Evolutionary conservation across 2,113 vertebrate species (phyloP), one percentile per base, ranked within the genome.

Genomic region (Spea bombifrons): DNA sequence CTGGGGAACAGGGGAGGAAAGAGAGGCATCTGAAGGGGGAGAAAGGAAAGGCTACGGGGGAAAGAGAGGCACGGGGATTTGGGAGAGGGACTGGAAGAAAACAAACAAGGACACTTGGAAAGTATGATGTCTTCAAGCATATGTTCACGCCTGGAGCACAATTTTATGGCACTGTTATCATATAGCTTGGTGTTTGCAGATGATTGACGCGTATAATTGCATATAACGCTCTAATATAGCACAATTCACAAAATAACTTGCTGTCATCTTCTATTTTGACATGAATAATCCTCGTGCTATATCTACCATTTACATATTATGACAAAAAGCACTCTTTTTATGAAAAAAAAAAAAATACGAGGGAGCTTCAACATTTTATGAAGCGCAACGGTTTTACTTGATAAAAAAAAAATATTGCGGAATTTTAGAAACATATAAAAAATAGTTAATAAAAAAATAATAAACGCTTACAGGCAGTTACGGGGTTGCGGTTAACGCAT

Each of bases 191-290:
- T 80, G 43, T 48, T 55, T n/a, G 73, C 49, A 47, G 45, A 73
- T 66, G 70, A 73, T 16, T 80, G 61, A 66, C 70, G 46, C 55
- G 17, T 66, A 66, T 72, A 73, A 79, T 79, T 12, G 66, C 70
- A 80, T 70, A 59, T 13, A 71, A 44, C 70, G 55, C 8, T 55
- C 57, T 73, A 64, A 80, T 73, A 73, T 59, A 66, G 77, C 66
- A 70, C 61, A 80, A 73, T 80, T 80, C 43, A 55, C 13, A 67
- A 73, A 73, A 73, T 79, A 50, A 77, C 63, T 70, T 77, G 75
- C 75, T 77, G 75, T 77, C 75, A 80, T 73, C 9, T 65, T 80
- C 65, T 80, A 73, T 80, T 79, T 73, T 80, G 77, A 80, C 77
- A 73, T 73, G 44, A 47, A 67, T 59, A 49, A 73, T 66, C 48